phyloP scores from a whole-genome alignment of 1,140 invertebrate species.

The Hylyphantes graminicola region DNA sequence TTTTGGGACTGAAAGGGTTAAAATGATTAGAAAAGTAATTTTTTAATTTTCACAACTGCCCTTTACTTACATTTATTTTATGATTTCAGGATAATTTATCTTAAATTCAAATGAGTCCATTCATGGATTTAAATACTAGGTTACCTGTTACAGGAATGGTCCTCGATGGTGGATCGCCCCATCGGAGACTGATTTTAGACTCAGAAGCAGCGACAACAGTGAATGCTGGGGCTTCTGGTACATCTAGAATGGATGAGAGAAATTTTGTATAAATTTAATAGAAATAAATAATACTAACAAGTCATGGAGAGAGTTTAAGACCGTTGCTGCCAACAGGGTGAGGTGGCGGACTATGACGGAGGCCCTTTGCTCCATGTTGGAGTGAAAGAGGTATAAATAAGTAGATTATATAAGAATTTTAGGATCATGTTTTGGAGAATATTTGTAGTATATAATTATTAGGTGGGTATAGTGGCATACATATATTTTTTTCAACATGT shows the following conservation, averaged over 20 bases:
- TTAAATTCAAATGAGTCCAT: too few species aligned
- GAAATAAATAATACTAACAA: background rate
- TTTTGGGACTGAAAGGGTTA: too few species aligned
- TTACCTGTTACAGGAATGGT: constrained; percentile 57
- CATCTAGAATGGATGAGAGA: constrained; percentile 22
- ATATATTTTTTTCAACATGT: too few species aligned
- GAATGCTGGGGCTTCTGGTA: constrained; percentile 46
- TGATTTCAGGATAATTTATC: too few species aligned
- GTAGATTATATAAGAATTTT: too few species aligned
- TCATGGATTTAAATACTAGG: background rate
- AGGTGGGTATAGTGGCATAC: too few species aligned
- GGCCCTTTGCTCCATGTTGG: too few species aligned
- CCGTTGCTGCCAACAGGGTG: too few species aligned
- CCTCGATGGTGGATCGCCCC: constrained; percentile 45
- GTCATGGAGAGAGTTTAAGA: too few species aligned
- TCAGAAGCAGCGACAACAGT: constrained; percentile 44
- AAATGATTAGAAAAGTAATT: background rate
- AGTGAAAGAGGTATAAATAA: background rate
- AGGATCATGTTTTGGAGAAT: background rate
- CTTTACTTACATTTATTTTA: too few species aligned
- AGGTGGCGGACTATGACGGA: too few species aligned
- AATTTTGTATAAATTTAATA: background rate
- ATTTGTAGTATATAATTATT: background rate
- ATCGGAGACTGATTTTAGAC: constrained; percentile 54
- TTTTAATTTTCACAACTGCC: too few species aligned